Conservation (phyloP, 2,888 invertebrate species). For the Eupithecia insigniata region DNA sequence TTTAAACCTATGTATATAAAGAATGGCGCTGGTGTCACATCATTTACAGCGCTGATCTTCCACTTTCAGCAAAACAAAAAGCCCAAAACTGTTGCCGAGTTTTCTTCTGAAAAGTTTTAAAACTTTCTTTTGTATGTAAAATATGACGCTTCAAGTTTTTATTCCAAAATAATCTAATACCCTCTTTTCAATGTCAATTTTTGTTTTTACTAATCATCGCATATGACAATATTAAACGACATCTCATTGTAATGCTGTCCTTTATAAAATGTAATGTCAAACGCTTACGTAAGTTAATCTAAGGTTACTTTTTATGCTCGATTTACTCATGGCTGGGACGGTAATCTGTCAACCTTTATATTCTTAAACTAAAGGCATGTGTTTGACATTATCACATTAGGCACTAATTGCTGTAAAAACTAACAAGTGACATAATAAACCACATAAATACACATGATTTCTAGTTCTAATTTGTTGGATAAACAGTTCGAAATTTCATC, state of each 20-base stretch:
- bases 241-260: conserved; percentile 22
- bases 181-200: background rate
- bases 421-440: background rate
- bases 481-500: no score
- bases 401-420: conserved; percentile 35
- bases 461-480: background rate
- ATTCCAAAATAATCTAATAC: background rate
- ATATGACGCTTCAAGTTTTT: background rate
- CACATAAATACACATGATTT: background rate
- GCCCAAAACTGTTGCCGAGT: no score
- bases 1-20: no score
- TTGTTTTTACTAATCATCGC: background rate
- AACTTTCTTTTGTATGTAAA: no score
- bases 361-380: conserved; percentile 37
- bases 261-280: conserved; percentile 31
- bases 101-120: no score
- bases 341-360: conserved; percentile 44
- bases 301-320: conserved; percentile 51
- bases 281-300: conserved; percentile 32
- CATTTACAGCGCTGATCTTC: no score
- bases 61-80: no score
- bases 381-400: conserved; percentile 32
- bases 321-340: conserved; percentile 40
- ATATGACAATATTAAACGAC: conserved; percentile 12
- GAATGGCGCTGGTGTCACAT: no score